phyloP scores from a whole-genome alignment of 2,797 vertebrate genomes.

The Betta splendens region DNA sequence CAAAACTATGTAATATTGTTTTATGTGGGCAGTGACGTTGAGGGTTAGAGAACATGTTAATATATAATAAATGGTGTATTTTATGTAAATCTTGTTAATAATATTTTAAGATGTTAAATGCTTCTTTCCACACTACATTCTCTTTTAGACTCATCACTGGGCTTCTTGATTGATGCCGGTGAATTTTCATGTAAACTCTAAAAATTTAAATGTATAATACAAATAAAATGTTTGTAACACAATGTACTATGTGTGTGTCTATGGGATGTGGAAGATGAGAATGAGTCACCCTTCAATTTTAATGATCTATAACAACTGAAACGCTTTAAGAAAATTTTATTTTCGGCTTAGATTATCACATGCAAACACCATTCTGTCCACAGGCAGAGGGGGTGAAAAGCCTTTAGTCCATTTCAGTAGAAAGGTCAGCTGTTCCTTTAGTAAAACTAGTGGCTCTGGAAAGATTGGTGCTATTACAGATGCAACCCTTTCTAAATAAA shows the following conservation, averaged over 20 bases:
- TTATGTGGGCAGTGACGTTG: neutral
- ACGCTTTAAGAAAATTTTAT: slow-evolving; percentile 72
- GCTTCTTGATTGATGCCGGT: neutral
- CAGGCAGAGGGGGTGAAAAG: slow-evolving; percentile 64
- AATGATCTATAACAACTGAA: slow-evolving; percentile 3
- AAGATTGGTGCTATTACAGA: slow-evolving; percentile 64
- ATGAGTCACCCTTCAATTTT: neutral
- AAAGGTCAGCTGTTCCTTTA: slow-evolving; percentile 67
- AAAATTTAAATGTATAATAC: slow-evolving; percentile 27
- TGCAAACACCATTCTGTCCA: slow-evolving; percentile 68
- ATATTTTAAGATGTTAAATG: slow-evolving; percentile 58
- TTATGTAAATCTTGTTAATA: slow-evolving; percentile 43
- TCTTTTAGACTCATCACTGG: neutral
- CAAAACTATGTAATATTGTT: neutral
- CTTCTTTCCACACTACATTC: slow-evolving; percentile 35
- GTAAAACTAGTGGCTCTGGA: slow-evolving; percentile 75
- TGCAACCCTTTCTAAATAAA: slow-evolving; percentile 64
- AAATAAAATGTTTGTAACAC: slow-evolving; percentile 71
- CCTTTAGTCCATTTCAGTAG: slow-evolving; percentile 63
- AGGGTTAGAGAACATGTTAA: slow-evolving; percentile 33
- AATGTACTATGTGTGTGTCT: neutral
- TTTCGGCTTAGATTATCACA: slow-evolving; percentile 72
- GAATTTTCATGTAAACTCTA: slow-evolving; percentile 33
- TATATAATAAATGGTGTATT: slow-evolving; percentile 48
- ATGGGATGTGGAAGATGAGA: neutral